phyloP scores from a whole-genome alignment of 2,113 vertebrate species.

The Odobenus rosmarus region DNA sequence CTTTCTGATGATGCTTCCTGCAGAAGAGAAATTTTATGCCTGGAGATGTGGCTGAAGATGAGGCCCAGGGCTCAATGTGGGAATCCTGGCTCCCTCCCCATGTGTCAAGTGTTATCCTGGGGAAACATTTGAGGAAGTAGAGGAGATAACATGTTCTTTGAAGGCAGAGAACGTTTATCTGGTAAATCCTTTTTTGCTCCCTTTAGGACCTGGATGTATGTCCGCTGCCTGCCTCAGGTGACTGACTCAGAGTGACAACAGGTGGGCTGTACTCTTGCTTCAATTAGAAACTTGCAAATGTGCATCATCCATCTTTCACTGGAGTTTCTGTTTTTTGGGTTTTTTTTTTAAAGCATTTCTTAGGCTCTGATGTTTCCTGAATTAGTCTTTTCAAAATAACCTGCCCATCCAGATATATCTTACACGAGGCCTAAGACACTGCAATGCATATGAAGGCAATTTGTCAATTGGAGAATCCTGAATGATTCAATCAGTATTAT shows the following conservation, averaged over 20 bases:
- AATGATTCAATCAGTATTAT: neutral
- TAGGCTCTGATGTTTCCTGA: conserved; percentile 24
- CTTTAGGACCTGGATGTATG: neutral
- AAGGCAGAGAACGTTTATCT: neutral
- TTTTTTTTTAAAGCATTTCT: neutral
- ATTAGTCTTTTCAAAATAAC: conserved; percentile 32
- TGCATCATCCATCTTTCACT: neutral
- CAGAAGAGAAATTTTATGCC: neutral
- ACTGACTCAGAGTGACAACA: neutral
- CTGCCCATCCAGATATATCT: neutral
- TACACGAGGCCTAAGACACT: neutral
- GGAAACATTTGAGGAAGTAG: neutral
- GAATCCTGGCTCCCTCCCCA: neutral
- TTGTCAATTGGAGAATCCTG: neutral
- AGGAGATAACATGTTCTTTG: neutral
- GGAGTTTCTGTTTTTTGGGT: neutral
- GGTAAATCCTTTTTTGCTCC: neutral
- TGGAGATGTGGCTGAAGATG: neutral
- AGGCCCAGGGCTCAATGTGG: neutral
- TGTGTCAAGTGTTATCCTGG: neutral
- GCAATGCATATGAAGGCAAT: neutral
- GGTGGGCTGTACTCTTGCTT: neutral
- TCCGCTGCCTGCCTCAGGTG: neutral
- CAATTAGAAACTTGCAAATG: neutral
- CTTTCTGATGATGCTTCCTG: rapidly evolving